Evolutionary conservation across 2,113 vertebrate species (phyloP), one percentile per base, ranked within the genome.

Genomic region (Terrapene triunguis): DNA sequence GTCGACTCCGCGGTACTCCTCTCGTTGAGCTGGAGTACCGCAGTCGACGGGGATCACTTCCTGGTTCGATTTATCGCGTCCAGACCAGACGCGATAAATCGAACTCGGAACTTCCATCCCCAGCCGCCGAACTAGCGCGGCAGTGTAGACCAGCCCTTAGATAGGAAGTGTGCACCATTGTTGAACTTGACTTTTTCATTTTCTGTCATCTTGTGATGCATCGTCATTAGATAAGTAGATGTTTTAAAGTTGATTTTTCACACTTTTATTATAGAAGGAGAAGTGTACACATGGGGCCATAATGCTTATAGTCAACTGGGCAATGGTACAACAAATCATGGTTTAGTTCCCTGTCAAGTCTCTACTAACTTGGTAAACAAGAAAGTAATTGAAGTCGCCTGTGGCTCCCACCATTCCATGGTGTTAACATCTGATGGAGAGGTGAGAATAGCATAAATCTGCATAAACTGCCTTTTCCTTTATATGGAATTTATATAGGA

Each of bases 201-300:
- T 78, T 85, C 93, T 80, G 42, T 93, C 42, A n/a, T 84, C 72
- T 24, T 85, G 10, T 55, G 62, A 42, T 85, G 25, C 54, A 3
- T 80, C 38, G 44, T 72, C 50, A 72, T 22, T 80, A 86, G 74
- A 88, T 93, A 91, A 90, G 57, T 5, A 74, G 25, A 91, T 29
- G 79, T 89, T 94, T 88, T 91, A n/a, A 96, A 89, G 21, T 21
- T 78, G 27, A 35, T 79, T 72, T 93, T 83, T 95, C 50, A 53
- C 65, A 16, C 94, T 91, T 97, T 90, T 94, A 2, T 81, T 98
- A 79, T 85, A 99, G 99, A 99, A 96, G 99, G 99, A 96, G 99
- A 99, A 96, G 99, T 99, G 53, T 99, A 99, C 97, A 99, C 99
- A 0, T 99, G 99, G 99, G 99, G 99, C 50, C 99, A 99, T 95